Evolutionary conservation across 2,888 invertebrate genomes (phyloP).

Genomic region (Ennomos erosarius): DNA sequence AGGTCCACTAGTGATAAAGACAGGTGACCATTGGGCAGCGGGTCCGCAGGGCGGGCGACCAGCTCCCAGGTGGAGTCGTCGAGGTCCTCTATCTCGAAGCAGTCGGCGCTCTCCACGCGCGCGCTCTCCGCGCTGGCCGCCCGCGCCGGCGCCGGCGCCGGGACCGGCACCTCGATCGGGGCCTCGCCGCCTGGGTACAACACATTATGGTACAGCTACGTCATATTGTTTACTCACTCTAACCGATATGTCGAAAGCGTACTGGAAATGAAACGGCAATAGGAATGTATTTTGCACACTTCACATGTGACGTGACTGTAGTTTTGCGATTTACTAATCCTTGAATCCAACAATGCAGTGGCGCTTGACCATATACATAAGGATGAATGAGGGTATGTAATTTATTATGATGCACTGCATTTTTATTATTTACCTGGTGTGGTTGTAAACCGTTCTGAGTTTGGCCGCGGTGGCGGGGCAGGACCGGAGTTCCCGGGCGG

Average conservation of each 20-base stretch:
- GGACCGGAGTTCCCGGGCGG: constrained; percentile 35
- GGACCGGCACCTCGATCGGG: constrained; percentile 54
- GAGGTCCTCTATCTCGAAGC: constrained; percentile 81
- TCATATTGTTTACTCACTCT: too few species aligned
- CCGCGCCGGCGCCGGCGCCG: constrained; percentile 43
- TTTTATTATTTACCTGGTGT: constrained; percentile 54
- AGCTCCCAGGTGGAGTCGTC: constrained; percentile 82
- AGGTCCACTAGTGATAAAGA: too few species aligned
- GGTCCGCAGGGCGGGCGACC: constrained; percentile 65
- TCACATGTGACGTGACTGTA: too few species aligned
- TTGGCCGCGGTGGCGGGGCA: constrained; percentile 38
- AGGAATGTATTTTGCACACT: too few species aligned
- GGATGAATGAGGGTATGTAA: too few species aligned
- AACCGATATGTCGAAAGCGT: too few species aligned
- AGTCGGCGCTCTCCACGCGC: constrained; percentile 78
- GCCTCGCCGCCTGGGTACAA: constrained; percentile 63
- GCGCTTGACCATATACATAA: too few species aligned
- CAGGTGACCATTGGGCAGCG: constrained; percentile 52
- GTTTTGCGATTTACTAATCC: too few species aligned
- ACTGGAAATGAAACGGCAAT: too few species aligned
- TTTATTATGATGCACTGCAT: background rate
- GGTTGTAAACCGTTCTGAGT: constrained; percentile 58
- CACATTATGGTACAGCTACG: background rate
- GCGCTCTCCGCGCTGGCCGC: constrained; percentile 43
- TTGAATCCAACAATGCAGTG: too few species aligned